Conservation (phyloP, 2,888 invertebrate species). For the Hypolimnas misippus region DNA sequence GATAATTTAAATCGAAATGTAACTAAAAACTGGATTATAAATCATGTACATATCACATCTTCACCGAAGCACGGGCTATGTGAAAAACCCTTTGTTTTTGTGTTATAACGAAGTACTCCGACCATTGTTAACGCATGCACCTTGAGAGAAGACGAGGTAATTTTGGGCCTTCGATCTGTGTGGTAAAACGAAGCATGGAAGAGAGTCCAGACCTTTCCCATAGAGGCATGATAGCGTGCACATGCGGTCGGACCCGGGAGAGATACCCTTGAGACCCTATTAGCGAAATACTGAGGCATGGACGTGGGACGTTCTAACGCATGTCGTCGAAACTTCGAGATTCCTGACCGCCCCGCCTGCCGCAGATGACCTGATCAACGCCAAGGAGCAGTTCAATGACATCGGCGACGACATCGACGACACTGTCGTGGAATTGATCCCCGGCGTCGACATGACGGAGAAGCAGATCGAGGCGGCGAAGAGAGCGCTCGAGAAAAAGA, state of each 20-base stretch:
- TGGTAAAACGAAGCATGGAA: slow-evolving; percentile 34
- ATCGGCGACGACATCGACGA: slow-evolving; percentile 97
- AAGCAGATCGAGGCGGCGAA: slow-evolving; percentile 29
- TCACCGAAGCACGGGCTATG: slow-evolving; percentile 68
- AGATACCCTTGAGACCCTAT: slow-evolving; percentile 17
- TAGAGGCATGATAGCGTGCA: slow-evolving; percentile 50
- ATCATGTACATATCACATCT: slow-evolving; percentile 56
- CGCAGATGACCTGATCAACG: slow-evolving; percentile 93
- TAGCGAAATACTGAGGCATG: slow-evolving; percentile 41
- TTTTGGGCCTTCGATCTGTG: slow-evolving; percentile 27
- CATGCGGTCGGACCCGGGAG: slow-evolving; percentile 27
- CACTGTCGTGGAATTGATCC: slow-evolving; percentile 93
- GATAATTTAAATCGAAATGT: slow-evolving; percentile 10
- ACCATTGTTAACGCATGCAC: slow-evolving; percentile 49
- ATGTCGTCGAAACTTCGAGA: slow-evolving; percentile 33
- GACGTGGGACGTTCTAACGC: slow-evolving; percentile 30
- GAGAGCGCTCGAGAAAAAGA: slow-evolving; percentile 31
- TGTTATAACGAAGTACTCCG: slow-evolving; percentile 52
- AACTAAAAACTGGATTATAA: slow-evolving; percentile 15
- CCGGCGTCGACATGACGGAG: slow-evolving; percentile 79
- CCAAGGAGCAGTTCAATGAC: slow-evolving; percentile 96
- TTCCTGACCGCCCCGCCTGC: slow-evolving; percentile 53
- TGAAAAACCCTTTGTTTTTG: slow-evolving; percentile 54
- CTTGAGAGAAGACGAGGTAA: slow-evolving; percentile 35
- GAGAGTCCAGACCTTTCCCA: slow-evolving; percentile 27